Evolutionary conservation across 64 coral and sea anemone species (phyloP).

Genomic region (Acropora yongei): DNA sequence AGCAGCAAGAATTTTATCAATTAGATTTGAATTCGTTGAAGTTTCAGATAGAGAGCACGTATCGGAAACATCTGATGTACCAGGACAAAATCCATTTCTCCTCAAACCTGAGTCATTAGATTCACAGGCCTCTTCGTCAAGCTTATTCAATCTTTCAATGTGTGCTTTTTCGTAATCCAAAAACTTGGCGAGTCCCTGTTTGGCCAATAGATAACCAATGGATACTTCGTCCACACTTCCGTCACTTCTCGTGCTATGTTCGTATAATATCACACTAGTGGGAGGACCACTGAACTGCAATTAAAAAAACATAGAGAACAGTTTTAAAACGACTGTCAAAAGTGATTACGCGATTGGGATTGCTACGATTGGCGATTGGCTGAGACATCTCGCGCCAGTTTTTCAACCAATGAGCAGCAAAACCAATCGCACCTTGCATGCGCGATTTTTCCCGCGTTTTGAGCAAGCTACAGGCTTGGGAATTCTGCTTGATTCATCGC

Average conservation of each 20-base stretch:
- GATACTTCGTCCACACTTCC: slow-evolving; percentile 58
- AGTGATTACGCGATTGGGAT: neutral
- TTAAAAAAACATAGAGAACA: neutral
- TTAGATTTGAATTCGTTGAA: slow-evolving; percentile 29
- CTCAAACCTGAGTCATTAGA: neutral
- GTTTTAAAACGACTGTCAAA: neutral
- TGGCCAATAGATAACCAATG: slow-evolving; percentile 61
- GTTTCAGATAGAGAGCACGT: neutral
- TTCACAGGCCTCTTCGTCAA: neutral
- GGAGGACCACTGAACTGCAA: slow-evolving; percentile 65
- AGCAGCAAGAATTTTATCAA: slow-evolving; percentile 67
- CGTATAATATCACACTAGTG: slow-evolving; percentile 62
- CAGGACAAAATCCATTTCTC: neutral
- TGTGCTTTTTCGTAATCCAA: neutral
- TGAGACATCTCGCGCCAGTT: too few species aligned
- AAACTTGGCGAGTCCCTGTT: slow-evolving; percentile 34
- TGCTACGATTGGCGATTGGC: too few species aligned
- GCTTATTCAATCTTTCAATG: neutral
- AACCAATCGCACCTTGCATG: too few species aligned
- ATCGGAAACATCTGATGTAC: neutral
- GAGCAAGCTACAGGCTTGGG: too few species aligned
- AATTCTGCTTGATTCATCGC: too few species aligned
- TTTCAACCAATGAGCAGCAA: too few species aligned
- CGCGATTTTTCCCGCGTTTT: too few species aligned
- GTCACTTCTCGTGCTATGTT: slow-evolving; percentile 46